These are phyloP conservation scores for Lordiphosa collinella DNA, from an alignment of 1,140 invertebrate genomes.

Conservation along the genomic window DNA sequence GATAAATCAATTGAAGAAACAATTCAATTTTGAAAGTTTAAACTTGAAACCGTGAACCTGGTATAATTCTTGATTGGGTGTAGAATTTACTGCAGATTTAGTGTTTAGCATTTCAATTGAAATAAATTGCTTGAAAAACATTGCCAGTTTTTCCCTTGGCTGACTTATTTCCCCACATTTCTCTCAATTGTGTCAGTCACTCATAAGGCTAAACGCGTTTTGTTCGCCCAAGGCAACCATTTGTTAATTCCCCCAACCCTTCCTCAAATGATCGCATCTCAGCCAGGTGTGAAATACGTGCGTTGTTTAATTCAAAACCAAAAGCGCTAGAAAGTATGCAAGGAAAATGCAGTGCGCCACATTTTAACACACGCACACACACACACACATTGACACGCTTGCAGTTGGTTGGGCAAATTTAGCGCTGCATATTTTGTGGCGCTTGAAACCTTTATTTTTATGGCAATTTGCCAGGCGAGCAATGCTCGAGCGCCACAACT, in stretches of 20 bases:
- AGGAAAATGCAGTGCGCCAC: slow-evolving; percentile 53
- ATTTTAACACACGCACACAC: slow-evolving; percentile 16
- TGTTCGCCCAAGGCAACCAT: slow-evolving; percentile 20
- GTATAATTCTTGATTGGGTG: too few relatives aligned
- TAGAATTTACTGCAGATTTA: too few relatives aligned
- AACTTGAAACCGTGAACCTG: too few relatives aligned
- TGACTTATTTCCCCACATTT: not conserved
- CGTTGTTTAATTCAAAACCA: slow-evolving; percentile 56
- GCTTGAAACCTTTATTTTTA: slow-evolving; percentile 66
- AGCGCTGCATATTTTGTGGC: slow-evolving; percentile 69
- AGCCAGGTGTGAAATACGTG: slow-evolving; percentile 61
- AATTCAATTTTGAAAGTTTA: too few relatives aligned
- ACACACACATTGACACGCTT: slow-evolving; percentile 4
- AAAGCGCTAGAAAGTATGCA: slow-evolving; percentile 36
- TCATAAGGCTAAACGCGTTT: slow-evolving; percentile 45
- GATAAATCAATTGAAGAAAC: too few relatives aligned
- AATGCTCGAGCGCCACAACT: slow-evolving; percentile 32
- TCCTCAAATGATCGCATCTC: slow-evolving; percentile 2
- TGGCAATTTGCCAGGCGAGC: slow-evolving; percentile 71
- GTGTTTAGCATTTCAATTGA: too few relatives aligned
- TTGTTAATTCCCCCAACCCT: not conserved
- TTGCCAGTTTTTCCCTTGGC: too few relatives aligned
- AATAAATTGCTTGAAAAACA: too few relatives aligned
- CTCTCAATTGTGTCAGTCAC: slow-evolving; percentile 19
- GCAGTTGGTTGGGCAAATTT: slow-evolving; percentile 54